A percentile compares a stretch with the other conserved stretches of the same genome.
Evolutionary conservation across 2,113 vertebrate genomes (phyloP).

Genomic region (Calidris pugnax): DNA sequence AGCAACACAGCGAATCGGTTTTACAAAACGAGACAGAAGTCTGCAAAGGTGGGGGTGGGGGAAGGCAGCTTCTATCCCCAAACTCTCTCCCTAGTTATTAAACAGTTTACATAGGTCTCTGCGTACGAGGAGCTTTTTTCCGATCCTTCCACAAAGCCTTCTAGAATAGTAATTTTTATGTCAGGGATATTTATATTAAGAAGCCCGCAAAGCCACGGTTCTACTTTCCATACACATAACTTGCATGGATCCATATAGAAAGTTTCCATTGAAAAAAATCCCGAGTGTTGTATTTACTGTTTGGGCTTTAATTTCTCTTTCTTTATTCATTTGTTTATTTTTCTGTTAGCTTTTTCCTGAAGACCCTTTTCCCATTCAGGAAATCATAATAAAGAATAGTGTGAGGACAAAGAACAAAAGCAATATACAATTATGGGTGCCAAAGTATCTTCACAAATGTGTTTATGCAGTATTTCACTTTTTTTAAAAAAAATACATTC

Average conservation of each 20-base stretch:
- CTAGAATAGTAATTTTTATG: constrained; percentile 57
- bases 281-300: background rate
- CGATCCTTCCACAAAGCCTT: constrained; percentile 9
- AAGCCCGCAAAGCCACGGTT: constrained; percentile 40
- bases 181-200: constrained; percentile 54
- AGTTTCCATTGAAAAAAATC: background rate
- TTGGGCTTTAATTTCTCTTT: background rate
- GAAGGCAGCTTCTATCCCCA: background rate
- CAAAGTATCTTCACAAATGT: background rate
- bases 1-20: background rate
- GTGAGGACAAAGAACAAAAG: background rate
- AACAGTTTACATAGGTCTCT: constrained; percentile 34
- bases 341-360: background rate
- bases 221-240: constrained; percentile 18
- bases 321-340: background rate
- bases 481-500: background rate
- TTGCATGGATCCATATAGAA: background rate
- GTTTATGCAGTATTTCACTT: background rate
- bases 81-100: constrained; percentile 10
- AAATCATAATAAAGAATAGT: background rate
- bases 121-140: constrained; percentile 9
- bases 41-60: background rate
- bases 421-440: background rate
- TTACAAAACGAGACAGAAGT: background rate
- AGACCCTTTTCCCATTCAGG: background rate